A percentile compares a stretch with the other conserved stretches of the same genome.
phyloP scores from a whole-genome alignment of 1,140 invertebrate genomes.

The Eulimnadia texana region DNA sequence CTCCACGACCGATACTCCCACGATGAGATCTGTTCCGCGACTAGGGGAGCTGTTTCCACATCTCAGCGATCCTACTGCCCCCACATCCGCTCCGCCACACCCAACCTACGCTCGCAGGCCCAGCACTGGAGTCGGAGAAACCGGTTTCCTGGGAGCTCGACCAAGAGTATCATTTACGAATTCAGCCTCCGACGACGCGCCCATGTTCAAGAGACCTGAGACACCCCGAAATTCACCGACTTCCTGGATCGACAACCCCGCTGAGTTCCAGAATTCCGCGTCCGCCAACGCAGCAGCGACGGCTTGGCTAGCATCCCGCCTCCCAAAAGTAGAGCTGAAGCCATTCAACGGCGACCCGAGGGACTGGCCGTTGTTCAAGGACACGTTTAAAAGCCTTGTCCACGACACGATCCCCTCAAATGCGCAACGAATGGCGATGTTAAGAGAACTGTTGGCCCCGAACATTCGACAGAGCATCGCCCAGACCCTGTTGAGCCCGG shows the following conservation, averaged over 20 bases:
- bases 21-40: too few species aligned
- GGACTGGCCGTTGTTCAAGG: neutral
- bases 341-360: slow-evolving; percentile 5
- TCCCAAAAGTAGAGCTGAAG: neutral
- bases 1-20: too few species aligned
- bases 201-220: neutral
- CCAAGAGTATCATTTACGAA: too few species aligned
- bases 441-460: neutral
- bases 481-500: neutral
- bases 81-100: too few species aligned
- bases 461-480: slow-evolving; percentile 5
- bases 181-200: too few species aligned
- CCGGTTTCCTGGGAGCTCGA: too few species aligned
- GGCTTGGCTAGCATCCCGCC: neutral
- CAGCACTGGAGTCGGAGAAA: too few species aligned
- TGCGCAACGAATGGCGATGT: slow-evolving; percentile 5
- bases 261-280: neutral
- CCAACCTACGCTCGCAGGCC: too few species aligned
- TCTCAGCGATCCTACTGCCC: too few species aligned
- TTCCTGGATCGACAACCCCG: neutral
- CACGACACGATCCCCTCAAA: neutral
- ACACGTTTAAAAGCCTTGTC: neutral
- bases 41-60: too few species aligned
- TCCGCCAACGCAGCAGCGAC: neutral
- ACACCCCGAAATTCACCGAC: neutral